Evolutionary conservation across 2,113 vertebrate species (phyloP).

Genomic region (Poecile atricapillus): DNA sequence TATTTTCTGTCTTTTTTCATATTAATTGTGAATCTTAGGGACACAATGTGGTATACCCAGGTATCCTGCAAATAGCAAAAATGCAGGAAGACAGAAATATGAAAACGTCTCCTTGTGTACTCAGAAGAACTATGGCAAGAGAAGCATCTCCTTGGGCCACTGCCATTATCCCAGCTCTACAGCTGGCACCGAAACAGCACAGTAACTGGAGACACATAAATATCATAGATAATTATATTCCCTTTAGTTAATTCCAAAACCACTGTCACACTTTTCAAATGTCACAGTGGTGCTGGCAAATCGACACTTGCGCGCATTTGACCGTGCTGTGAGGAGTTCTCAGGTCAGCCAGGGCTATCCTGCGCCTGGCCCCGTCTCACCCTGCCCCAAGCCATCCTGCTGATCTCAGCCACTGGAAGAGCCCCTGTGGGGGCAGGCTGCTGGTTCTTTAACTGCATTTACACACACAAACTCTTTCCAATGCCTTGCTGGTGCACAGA

Average conservation of each 20-base stretch:
- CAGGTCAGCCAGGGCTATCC: background rate
- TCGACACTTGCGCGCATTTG: background rate
- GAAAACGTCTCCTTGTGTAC: background rate
- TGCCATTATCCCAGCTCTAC: background rate
- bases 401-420: background rate
- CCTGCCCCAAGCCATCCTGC: background rate
- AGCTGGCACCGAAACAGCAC: background rate
- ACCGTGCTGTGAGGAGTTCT: background rate
- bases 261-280: background rate
- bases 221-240: background rate
- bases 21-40: background rate
- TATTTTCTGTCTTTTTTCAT: background rate
- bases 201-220: constrained; percentile 8
- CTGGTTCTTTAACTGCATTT: background rate
- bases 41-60: background rate
- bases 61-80: background rate
- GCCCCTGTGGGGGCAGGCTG: background rate
- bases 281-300: background rate
- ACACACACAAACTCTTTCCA: background rate
- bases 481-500: background rate
- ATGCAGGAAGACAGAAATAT: background rate
- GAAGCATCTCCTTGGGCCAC: background rate
- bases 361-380: fast-evolving
- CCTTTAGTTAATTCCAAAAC: background rate
- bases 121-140: background rate